A percentile compares a stretch with the other conserved stretches of the same genome.
Evolutionary conservation across 2,113 vertebrate species (phyloP).

Genomic region (Argyrosomus japonicus): DNA sequence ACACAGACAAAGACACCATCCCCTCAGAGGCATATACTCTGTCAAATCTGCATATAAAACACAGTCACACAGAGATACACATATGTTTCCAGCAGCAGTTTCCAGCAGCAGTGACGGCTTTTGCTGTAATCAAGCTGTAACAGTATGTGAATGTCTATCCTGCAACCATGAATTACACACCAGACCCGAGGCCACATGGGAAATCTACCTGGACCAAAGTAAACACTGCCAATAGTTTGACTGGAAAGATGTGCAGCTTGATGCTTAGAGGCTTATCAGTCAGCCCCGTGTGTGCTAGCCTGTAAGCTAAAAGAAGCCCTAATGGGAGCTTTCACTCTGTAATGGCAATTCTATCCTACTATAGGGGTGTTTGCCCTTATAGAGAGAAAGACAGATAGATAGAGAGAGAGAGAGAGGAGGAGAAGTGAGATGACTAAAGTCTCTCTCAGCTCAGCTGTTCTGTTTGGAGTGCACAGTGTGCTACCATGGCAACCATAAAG

Average conservation of each 20-base stretch:
- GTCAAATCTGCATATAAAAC: conserved; percentile 66
- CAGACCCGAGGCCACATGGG: conserved; percentile 40
- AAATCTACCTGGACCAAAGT: conserved; percentile 56
- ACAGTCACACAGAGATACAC: conserved; percentile 17
- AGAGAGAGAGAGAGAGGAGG: conserved; percentile 36
- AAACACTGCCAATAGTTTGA: conserved; percentile 49
- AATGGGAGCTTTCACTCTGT: conserved; percentile 52
- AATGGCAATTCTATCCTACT: conserved; percentile 40
- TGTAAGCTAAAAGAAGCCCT: conserved; percentile 23
- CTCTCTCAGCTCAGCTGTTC: conserved; percentile 72
- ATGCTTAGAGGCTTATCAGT: conserved; percentile 36
- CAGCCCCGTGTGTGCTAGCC: not conserved
- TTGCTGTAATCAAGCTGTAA: conserved; percentile 54
- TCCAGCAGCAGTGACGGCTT: conserved; percentile 14
- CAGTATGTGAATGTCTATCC: conserved; percentile 34
- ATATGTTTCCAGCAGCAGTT: too few relatives aligned
- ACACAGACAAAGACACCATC: conserved; percentile 56
- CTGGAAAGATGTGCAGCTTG: conserved; percentile 23
- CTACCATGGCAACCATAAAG: conserved; percentile 83
- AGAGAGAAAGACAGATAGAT: conserved; percentile 33
- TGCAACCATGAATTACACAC: conserved; percentile 52
- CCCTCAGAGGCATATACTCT: conserved; percentile 42
- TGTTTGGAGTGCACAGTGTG: conserved; percentile 77
- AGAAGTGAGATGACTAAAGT: conserved; percentile 71
- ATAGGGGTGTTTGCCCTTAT: conserved; percentile 30